Conservation (phyloP, 2,888 invertebrate species). For the Operophtera brumata region DNA sequence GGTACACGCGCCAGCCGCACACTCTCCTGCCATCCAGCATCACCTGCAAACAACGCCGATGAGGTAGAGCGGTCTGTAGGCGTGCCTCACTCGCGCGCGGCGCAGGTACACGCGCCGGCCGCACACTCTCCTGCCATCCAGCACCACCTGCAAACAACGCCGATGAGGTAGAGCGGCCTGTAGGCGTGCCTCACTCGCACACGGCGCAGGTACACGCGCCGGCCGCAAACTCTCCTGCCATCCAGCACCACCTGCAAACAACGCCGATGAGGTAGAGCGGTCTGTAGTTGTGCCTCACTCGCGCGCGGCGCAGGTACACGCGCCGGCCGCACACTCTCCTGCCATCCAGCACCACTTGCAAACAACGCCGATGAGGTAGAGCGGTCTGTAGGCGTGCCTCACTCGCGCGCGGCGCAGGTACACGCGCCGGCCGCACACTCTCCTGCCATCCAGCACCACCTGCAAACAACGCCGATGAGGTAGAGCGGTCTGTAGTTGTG, state of each 20-base stretch:
- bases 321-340: slow-evolving; percentile 47
- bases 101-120: slow-evolving; percentile 47
- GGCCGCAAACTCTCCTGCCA: slow-evolving; percentile 44
- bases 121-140: slow-evolving; percentile 49
- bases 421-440: slow-evolving; percentile 49
- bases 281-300: slow-evolving; percentile 33
- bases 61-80: slow-evolving; percentile 50
- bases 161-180: slow-evolving; percentile 50
- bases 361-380: slow-evolving; percentile 47
- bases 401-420: slow-evolving; percentile 35
- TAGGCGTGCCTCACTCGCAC: slow-evolving; percentile 33
- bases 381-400: slow-evolving; percentile 40
- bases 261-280: slow-evolving; percentile 52
- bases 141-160: slow-evolving; percentile 45
- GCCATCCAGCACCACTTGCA: slow-evolving; percentile 53
- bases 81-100: slow-evolving; percentile 28
- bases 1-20: slow-evolving; percentile 49
- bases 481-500: slow-evolving; percentile 49
- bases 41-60: slow-evolving; percentile 46
- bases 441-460: slow-evolving; percentile 50
- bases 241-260: slow-evolving; percentile 49
- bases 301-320: slow-evolving; percentile 39
- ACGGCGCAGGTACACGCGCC: slow-evolving; percentile 46
- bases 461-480: slow-evolving; percentile 43
- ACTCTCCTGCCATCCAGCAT: slow-evolving; percentile 47